Conservation (phyloP, 2,888 invertebrate genomes). For the Elegia similella region DNA sequence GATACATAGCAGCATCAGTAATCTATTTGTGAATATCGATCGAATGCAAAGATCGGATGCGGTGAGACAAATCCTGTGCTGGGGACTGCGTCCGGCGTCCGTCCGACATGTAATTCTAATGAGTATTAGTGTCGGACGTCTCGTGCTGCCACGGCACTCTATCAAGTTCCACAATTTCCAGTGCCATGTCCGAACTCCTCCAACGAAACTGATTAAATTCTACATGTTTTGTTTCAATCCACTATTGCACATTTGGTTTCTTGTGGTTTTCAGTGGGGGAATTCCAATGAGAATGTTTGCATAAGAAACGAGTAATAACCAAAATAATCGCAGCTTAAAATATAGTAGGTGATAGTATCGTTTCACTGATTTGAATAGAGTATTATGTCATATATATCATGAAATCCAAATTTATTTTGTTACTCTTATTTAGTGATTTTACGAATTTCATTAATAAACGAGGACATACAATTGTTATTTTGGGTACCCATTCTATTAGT, state of each 20-base stretch:
- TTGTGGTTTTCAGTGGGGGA: not conserved
- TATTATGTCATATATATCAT: too few species aligned
- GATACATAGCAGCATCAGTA: not conserved
- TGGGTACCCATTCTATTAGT: too few species aligned
- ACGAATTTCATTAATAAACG: too few species aligned
- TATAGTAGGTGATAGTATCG: not conserved
- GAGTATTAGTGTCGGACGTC: conserved; percentile 76
- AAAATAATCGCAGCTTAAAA: not conserved
- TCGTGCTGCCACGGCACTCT: conserved; percentile 43
- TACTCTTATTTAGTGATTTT: too few species aligned
- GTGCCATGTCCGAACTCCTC: not conserved
- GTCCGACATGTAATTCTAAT: conserved; percentile 79
- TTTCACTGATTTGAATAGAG: too few species aligned
- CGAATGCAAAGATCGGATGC: conserved; percentile 21
- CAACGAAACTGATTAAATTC: not conserved
- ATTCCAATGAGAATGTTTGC: not conserved
- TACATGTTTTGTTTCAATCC: not conserved
- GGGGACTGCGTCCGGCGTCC: conserved; percentile 32
- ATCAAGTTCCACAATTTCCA: conserved; percentile 45
- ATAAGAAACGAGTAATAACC: not conserved
- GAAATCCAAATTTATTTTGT: too few species aligned
- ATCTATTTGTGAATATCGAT: conserved; percentile 13
- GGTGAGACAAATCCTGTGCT: conserved; percentile 30
- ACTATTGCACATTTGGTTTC: not conserved
- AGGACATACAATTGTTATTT: too few species aligned